These are phyloP conservation scores for Mechanitis mazaeus DNA, from an alignment of 2,888 invertebrate species.

Conservation along the genomic window DNA sequence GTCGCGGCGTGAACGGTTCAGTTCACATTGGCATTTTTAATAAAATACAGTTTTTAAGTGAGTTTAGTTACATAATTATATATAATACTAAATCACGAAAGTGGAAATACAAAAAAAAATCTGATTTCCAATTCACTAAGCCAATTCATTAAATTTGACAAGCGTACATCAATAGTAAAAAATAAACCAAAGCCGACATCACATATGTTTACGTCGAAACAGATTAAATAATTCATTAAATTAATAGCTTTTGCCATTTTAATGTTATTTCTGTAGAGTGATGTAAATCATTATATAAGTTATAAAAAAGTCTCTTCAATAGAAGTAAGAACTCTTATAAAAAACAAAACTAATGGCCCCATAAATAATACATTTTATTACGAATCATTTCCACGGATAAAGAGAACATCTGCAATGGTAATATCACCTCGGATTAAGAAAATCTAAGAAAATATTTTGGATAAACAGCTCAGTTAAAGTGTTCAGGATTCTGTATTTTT, in stretches of 20 bases:
- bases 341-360: neutral
- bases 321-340: neutral
- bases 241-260: too few relatives aligned
- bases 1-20: too few relatives aligned
- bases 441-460: constrained; percentile 11
- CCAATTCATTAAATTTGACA: neutral
- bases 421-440: constrained; percentile 5
- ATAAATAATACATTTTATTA: constrained; percentile 1
- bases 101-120: neutral
- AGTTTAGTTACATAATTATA: too few relatives aligned
- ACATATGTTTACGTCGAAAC: neutral
- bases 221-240: too few relatives aligned
- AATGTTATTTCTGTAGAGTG: too few relatives aligned
- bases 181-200: neutral
- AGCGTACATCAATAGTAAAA: neutral
- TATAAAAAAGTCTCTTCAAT: too few relatives aligned
- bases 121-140: neutral
- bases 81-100: too few relatives aligned
- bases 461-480: constrained; percentile 6
- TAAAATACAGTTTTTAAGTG: too few relatives aligned
- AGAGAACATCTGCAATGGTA: constrained; percentile 13
- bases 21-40: too few relatives aligned
- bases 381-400: constrained; percentile 8
- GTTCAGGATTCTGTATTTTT: constrained; percentile 1
- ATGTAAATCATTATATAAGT: too few relatives aligned